Conservation (phyloP, 2,888 invertebrate genomes). For the Tolmerus cingulatus region DNA sequence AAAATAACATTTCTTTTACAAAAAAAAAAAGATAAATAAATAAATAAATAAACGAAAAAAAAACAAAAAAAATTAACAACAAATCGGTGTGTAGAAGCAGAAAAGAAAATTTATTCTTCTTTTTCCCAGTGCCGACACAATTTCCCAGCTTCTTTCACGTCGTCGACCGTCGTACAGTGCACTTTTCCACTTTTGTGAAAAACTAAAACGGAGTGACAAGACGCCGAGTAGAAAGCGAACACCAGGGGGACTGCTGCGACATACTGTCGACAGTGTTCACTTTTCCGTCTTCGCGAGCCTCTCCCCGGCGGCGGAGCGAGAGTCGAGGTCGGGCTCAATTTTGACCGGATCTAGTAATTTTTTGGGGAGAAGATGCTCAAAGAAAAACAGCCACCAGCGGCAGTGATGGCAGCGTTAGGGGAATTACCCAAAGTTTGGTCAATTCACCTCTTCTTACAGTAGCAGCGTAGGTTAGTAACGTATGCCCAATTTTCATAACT, state of each 20-base stretch:
- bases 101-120: conserved; percentile 18
- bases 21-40: too few species aligned
- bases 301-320: neutral
- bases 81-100: neutral
- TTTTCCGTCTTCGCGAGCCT: neutral
- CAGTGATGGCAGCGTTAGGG: too few species aligned
- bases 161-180: conserved; percentile 8
- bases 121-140: neutral
- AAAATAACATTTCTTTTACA: too few species aligned
- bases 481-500: too few species aligned
- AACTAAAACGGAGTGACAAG: conserved; percentile 25
- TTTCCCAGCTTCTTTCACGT: neutral
- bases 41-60: too few species aligned
- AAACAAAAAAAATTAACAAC: neutral
- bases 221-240: conserved; percentile 12
- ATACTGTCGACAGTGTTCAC: neutral
- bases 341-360: neutral
- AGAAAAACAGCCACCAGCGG: neutral
- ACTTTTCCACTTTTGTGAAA: conserved; percentile 29
- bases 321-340: neutral
- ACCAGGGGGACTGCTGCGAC: conserved; percentile 15
- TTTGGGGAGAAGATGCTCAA: neutral
- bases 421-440: too few species aligned
- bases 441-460: too few species aligned
- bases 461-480: too few species aligned